Evolutionary conservation across 2,888 invertebrate species (phyloP).

Genomic region (Amphipoea oculea): DNA sequence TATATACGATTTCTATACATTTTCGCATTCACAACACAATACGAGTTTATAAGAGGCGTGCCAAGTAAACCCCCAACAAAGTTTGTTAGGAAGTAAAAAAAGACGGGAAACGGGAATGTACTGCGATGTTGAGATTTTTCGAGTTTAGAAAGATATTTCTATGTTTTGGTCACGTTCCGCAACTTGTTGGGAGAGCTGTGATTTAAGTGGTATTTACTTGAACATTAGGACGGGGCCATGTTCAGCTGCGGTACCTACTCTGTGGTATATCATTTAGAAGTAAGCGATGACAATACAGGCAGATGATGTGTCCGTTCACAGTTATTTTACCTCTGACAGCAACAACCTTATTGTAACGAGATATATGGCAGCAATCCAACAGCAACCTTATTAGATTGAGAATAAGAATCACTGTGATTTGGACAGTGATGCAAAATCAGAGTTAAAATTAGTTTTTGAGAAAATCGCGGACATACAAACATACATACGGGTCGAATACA

Average conservation of each 20-base stretch:
- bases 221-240: conserved; percentile 25
- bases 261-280: not conserved
- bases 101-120: conserved; percentile 53
- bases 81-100: conserved; percentile 76
- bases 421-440: too few relatives aligned
- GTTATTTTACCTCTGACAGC: not conserved
- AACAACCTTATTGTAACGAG: not conserved
- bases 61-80: conserved; percentile 68
- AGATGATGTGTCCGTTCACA: not conserved
- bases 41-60: conserved; percentile 51
- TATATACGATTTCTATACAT: conserved; percentile 9
- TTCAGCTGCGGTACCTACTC: not conserved
- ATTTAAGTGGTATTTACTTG: conserved; percentile 53
- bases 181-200: conserved; percentile 42
- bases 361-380: not conserved
- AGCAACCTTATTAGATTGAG: not conserved
- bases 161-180: conserved; percentile 55
- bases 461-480: too few relatives aligned
- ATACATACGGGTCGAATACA: too few relatives aligned
- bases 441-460: too few relatives aligned
- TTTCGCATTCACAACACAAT: conserved; percentile 44
- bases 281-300: not conserved
- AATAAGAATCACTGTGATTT: not conserved
- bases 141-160: conserved; percentile 59
- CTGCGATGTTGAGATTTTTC: conserved; percentile 54